Base-by-base conservation (phyloP, 1,140 invertebrate species). In the Anastrepha obliqua region DNA sequence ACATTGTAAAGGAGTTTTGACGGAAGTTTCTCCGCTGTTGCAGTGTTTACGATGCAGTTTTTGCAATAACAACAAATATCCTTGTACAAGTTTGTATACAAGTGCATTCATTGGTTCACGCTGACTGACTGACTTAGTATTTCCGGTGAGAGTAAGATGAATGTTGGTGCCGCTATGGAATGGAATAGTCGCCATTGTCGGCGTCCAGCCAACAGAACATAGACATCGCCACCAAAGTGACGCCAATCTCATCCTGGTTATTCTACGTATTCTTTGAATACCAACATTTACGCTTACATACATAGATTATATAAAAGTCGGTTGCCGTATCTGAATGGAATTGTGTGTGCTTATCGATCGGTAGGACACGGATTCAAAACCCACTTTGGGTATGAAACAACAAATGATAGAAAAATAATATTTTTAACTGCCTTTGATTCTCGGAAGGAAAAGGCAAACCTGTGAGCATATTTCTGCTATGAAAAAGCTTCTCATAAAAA, bases 121-220 rank as follows among this genome's bases (percentile, higher is more conserved):
- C 47, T 55, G 17, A 55, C 74, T 81, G 44, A 81, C 74, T 81
- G 74, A 81, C 74, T 20, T 81, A 81, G 47, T 55, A 55, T 81
- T 81, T 81, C 74, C 74, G 74, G 74, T 81, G 47, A 81, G 47
- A 55, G 42, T 47, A 74, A 74, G 74, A 81, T 81, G 74, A 55
- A 55, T 81, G 74, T 55, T 81, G 74, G n/a, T 20, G 74, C 47
- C 74, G 74, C 15, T 47, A 58, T 13, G 29, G 29, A 29, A 29
- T 81, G n/a, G 74, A 81, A 81, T 81, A 29, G 51, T 29, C 47
- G 74, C n/a, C 74, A 51, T 9, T 13, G n/a, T n/a, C 47, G 51
- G 74, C 9, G 74, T 81, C n/a, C 47, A 55, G 17, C 20, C 47
- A n/a, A 11, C 74, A 81, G 74, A 81, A 81, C n/a, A 81, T 13